Percentiles rank a stretch among this genome's conserved stretches.
Evolutionary conservation across 2,113 vertebrate species (phyloP).

Genomic region (Nipponia nippon): DNA sequence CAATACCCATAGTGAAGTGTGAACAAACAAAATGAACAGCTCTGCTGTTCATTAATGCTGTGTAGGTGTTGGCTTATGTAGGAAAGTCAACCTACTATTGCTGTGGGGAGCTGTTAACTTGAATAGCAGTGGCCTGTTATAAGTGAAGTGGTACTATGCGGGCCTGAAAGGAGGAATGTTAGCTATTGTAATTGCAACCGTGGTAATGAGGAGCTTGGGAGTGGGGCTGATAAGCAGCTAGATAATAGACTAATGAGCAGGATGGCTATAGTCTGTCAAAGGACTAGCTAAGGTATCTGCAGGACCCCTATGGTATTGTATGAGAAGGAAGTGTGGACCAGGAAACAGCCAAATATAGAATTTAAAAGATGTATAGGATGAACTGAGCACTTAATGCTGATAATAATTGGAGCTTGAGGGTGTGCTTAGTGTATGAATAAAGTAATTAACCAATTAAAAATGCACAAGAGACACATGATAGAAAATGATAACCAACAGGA

Average conservation of each 20-base stretch:
- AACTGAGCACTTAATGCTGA: constrained; percentile 40
- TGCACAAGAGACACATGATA: constrained; percentile 51
- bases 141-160: background rate
- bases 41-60: background rate
- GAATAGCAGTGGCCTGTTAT: background rate
- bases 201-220: constrained; percentile 50
- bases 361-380: constrained; percentile 5
- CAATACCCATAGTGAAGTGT: background rate
- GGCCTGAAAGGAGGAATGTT: background rate
- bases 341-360: background rate
- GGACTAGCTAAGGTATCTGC: background rate
- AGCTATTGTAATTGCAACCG: constrained; percentile 3
- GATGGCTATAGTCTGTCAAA: background rate
- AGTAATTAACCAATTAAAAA: constrained; percentile 70
- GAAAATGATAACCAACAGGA: constrained; percentile 55
- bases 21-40: constrained; percentile 2
- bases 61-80: background rate
- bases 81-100: background rate
- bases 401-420: constrained; percentile 52
- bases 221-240: constrained; percentile 5
- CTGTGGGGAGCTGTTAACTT: background rate
- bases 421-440: constrained; percentile 56
- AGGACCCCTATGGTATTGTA: background rate
- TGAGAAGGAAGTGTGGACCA: background rate
- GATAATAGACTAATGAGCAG: constrained; percentile 56